Evolutionary conservation across 2,888 invertebrate species (phyloP), one percentile per base, ranked within the genome.

Genomic region (Parascotia fuliginaria): DNA sequence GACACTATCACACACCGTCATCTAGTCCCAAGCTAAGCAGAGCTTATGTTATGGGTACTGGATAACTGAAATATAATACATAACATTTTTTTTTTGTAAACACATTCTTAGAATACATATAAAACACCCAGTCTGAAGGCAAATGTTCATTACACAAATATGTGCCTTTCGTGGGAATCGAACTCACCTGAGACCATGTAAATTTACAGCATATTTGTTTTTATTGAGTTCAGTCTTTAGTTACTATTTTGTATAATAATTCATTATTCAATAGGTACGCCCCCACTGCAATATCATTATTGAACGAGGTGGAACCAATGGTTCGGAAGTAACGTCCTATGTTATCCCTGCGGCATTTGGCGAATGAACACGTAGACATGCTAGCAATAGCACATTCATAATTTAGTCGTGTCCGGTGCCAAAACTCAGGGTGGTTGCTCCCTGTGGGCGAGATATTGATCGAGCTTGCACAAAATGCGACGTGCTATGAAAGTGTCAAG

Each of bases 371-470:
- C 53, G 31, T 19, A 58, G 50, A 34, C 47, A 43, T 59, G 41
- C 42, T 34, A 52, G 13, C 28, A 36, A 16, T 40, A 34, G 43
- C 29, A 48, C 39, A 47, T 59, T 47, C 41, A 61, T 64, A 50
- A 66, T 61, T 61, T 47, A 58, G 34, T 34, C 45, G 54, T 36
- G 49, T 56, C 53, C 68, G 55, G 60, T 65, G 60, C 64, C 55
- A 58, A 68, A 60, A 55, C 48, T 41, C 32, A 42, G 60, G 63
- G 60, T 54, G 56, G 58, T 49, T 55, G 57, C 47, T 53, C 57
- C 55, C 55, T 29, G 27, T 34, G 49, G 55, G 41, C 31, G 47
- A 33, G 58, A 42, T 70, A 70, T 70, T 55, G 70, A 70, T 71
- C 70, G 69, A 41, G 37, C 43, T 42, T 62, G 65, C 69, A 63